Evolutionary conservation across 1,140 invertebrate genomes (phyloP), one percentile per base, ranked within the genome.

Genomic region (Tribolium castaneum): DNA sequence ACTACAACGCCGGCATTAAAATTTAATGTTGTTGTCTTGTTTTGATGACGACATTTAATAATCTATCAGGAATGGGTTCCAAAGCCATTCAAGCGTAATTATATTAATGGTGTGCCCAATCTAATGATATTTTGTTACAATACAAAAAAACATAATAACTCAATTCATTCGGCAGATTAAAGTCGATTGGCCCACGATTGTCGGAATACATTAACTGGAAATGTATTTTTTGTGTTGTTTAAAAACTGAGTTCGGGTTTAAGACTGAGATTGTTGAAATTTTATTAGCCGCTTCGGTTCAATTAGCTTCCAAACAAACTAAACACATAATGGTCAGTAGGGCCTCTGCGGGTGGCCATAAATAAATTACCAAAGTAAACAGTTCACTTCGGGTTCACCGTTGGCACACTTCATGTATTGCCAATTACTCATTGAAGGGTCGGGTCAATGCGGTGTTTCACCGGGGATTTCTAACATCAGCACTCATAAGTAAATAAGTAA

Each of bases 321-420:
- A 52, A 52, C 51, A 16, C 51, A 52, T 52, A 19, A 14, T 19
- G 25, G 59, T 35, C 30, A 35, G 59, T 35, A 4, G 3, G 59
- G 30, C 30, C 54, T 66, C 34, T 39, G 59, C n/a, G 59, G 59
- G 3, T 12, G 10, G 9, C 59, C 59, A 66, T 66, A 34, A 66
- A 66, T 66, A 66, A 66, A 66, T 66, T 12, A 66, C 59, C 6
- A 66, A 35, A 66, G 59, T 35, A 35, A 66, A 66, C 59, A 66
- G 12, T 35, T 35, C 59, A 59, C 19, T 59, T 59, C 22, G 59
- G 25, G 39, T 45, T 45, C 39, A 45, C 25, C 9, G 22, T 22
- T 30, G 56, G 19, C 9, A 10, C 56, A 30, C 10, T 66, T 35
- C 30, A 35, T 66, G 59, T 66, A 66, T 35, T 66, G 59, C 59